Conservation (phyloP, 2,113 vertebrate species). For the Oncorhynchus clarkii region DNA sequence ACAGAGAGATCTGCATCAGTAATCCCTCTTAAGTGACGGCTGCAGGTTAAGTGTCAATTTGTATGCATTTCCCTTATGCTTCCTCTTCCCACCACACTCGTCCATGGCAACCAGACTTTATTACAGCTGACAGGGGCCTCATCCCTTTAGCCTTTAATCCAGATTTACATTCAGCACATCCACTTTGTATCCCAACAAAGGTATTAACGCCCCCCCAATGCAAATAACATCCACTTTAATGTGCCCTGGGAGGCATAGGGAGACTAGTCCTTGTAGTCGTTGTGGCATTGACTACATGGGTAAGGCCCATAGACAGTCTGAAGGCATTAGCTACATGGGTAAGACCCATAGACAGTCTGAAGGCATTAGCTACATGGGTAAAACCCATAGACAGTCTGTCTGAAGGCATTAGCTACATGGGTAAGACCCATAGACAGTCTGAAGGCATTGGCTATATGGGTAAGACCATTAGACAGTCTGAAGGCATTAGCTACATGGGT, state of each 20-base stretch:
- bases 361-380: no score
- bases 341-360: no score
- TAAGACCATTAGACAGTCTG: no score
- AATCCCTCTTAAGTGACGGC: slow-evolving; percentile 46
- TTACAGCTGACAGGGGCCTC: slow-evolving; percentile 62
- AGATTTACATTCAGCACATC: slow-evolving; percentile 73
- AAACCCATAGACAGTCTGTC: no score
- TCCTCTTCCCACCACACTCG: slow-evolving; percentile 5
- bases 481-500: no score
- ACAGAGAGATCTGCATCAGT: slow-evolving; percentile 12
- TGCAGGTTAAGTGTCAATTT: slow-evolving; percentile 66
- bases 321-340: no score
- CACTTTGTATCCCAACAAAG: slow-evolving; percentile 65
- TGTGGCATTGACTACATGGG: background rate
- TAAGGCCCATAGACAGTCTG: no score
- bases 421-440: no score
- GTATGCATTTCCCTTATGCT: slow-evolving; percentile 60
- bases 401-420: no score
- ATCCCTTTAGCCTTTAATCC: slow-evolving; percentile 66
- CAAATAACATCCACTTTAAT: slow-evolving; percentile 53
- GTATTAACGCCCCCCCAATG: slow-evolving; percentile 54
- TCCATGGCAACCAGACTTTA: slow-evolving; percentile 65
- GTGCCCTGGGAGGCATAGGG: background rate
- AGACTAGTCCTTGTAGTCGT: background rate
- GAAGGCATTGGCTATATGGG: no score